These are phyloP conservation scores for Drosophila guanche DNA, from an alignment of 1,140 invertebrate species.

Conservation along the genomic window DNA sequence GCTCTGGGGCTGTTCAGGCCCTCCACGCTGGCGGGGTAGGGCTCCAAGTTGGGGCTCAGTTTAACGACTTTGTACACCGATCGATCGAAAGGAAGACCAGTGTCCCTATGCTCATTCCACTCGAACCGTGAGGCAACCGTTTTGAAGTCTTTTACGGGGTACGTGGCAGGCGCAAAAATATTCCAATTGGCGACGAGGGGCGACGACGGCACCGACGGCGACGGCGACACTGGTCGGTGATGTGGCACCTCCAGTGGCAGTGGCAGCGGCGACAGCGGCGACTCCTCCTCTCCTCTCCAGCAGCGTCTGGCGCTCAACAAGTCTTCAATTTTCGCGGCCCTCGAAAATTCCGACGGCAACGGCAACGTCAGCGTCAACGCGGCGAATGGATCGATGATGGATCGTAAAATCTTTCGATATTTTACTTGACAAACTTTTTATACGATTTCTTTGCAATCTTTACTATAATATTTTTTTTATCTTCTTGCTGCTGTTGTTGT, in stretches of 20 bases:
- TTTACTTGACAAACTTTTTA: conserved; percentile 17
- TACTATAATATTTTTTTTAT: conserved; percentile 16
- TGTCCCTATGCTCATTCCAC: conserved; percentile 84
- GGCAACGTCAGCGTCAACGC: conserved; percentile 44
- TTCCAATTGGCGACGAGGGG: conserved; percentile 21
- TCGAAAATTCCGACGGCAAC: conserved; percentile 43
- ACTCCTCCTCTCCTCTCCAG: too few relatives aligned
- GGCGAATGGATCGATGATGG: conserved; percentile 12
- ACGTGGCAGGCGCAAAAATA: conserved; percentile 72
- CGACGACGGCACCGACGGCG: neutral
- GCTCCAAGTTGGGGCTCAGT: conserved; percentile 84
- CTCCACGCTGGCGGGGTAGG: conserved; percentile 84
- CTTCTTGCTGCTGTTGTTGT: conserved; percentile 27
- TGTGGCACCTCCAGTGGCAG: too few relatives aligned
- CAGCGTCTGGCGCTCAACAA: conserved; percentile 48
- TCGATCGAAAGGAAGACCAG: conserved; percentile 83
- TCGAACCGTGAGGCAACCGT: conserved; percentile 84
- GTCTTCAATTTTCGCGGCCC: conserved; percentile 15
- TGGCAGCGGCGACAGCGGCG: too few relatives aligned
- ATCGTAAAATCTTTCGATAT: conserved; percentile 19
- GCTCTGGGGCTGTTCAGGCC: conserved; percentile 84
- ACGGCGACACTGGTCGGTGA: too few relatives aligned
- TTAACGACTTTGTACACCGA: conserved; percentile 84
- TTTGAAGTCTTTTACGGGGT: conserved; percentile 81
- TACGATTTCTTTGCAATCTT: conserved; percentile 8